Base-by-base conservation (phyloP, 2,888 invertebrate genomes). In the Dryobotodes eremita region DNA sequence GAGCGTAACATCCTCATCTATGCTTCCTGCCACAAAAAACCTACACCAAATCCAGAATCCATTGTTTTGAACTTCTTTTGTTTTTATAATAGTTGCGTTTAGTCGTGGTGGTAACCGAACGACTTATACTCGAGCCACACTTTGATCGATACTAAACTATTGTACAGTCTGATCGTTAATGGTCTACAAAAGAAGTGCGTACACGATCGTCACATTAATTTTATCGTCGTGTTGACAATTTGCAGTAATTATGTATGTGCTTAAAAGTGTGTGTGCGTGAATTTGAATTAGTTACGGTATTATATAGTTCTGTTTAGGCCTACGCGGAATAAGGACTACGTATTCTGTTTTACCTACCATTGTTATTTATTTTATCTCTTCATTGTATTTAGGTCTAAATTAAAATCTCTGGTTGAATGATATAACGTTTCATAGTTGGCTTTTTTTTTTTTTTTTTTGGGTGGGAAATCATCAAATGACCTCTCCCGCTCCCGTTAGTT, bases 31-130 rank as follows among this genome's bases (percentile, higher is more conserved):
- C 57, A 23, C 42, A 65, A 57, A 82, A 65, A 55, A 79, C 17
- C 66, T 82, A 82, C 65, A 80, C 65, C 79, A 79, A 72, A 79
- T 4, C 46, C 26, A 31, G n/a, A 42, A 53, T 6, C 68, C 23
- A 78, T 83, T 82, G 81, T 82, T 78, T 72, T 36, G 66, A 50
- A 48, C 57, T 46, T 75, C 79, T 80, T 84, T 83, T 83, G 75
- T 84, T 80, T 84, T 65, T 70, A 31, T 75, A 75, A 80, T 62
- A 36, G 55, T 46, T 7, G 13, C 71, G 57, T 78, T 82, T 83
- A 78, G 73, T 71, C 57, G 42, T 42, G 72, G 50, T 71, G 50
- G 23, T 61, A 48, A 42, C 13, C 36, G 17, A 62, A 70, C 26
- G 72, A 71, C 59, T 68, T 74, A 64, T 50, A 13, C 31, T 71